Evolutionary conservation across 2,888 invertebrate species (phyloP), one percentile per base, ranked within the genome.

Genomic region (Brassicogethes aeneus): DNA sequence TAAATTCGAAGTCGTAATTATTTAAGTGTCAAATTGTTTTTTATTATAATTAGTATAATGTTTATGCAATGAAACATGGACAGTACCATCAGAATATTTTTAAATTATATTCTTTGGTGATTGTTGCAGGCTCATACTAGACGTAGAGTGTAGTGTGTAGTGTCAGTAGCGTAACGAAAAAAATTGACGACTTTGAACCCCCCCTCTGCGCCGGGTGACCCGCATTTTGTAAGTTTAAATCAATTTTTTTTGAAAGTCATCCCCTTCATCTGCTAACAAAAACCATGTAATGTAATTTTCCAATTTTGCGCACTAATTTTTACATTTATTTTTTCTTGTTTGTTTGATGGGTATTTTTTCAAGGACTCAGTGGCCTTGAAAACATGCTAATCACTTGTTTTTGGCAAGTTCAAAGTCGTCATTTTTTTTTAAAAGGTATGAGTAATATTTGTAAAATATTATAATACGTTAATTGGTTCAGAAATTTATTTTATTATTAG

Each of bases 121-220:
- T 54, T 55, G 52, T 58, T 59, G 51, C 59, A 59, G 59, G 56
- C 51, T 56, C 50, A 54, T 52, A 45, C 52, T 59, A 58, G 56
- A 59, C 45, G 55, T 59, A 53, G 55, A 59, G 48, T 59, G 59
- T 58, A 46, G 48, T 47, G 59, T 59, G 45, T 59, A 58, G 53
- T 47, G 44, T 53, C 43, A 10, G 46, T 52, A 43, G 39, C 43
- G 29, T 30, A 34, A 36, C 45, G 40, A 34, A 42, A 33, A 40
- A 38, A 44, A 42, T 47, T 45, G 49, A 44, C 46, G 48, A 48
- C 43, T 47, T 49, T 42, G 50, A 45, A 39, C 41, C 38, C 42
- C 40, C 42, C 39, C 39, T 49, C 47, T 44, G 40, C 42, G 43
- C 43, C 34, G 45, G 46, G 48, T 41, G 42, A 42, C 42, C 41